Evolutionary conservation across 2,113 vertebrate genomes (phyloP), one percentile per base, ranked within the genome.

Genomic region (Diadophis punctatus): DNA sequence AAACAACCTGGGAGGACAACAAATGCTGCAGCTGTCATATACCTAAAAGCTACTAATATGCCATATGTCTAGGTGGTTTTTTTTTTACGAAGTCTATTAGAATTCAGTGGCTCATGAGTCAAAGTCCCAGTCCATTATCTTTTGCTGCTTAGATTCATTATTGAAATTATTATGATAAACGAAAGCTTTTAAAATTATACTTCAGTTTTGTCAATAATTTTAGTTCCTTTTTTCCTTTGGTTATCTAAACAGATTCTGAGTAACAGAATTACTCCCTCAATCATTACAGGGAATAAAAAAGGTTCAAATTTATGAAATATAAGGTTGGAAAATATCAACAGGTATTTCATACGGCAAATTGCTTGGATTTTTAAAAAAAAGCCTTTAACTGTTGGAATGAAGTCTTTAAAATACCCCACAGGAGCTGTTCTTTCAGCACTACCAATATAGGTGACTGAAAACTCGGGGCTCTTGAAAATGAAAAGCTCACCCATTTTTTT

Each of bases 381-480:
- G 0, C 14, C 23, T 90, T 58, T 34, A 48, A 49, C 34, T 11
- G 8, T 53, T 93, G 87, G 39, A 49, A 60, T 49, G 48, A 49
- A 49, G 48, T 25, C 80, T 90, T 90, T 14, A 90, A 93, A 88
- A 87, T 91, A 74, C 56, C 93, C n/a, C 94, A 30, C 88, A 92
- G 97, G 97, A 96, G 97, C 96, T 97, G 96, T 97, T 94, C 96
- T 87, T 90, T 96, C 96, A 96, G 97, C 96, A 97, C 97, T 96
- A 95, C 87, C 2, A 51, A 91, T 49, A 14, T 51, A 22, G n/a
- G 53, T 63, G 87, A n/a, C 56, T 34, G 22, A 68, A 85, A 80
- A 63, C 9, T 10, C 27, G n/a, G 60, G 51, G 60, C 39, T 90
- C 43, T 60, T 89, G 90, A 8, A 88, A 39, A 43, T 48, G 68